phyloP scores from a whole-genome alignment of 2,113 vertebrate species.

The Leucopternis melanops region DNA sequence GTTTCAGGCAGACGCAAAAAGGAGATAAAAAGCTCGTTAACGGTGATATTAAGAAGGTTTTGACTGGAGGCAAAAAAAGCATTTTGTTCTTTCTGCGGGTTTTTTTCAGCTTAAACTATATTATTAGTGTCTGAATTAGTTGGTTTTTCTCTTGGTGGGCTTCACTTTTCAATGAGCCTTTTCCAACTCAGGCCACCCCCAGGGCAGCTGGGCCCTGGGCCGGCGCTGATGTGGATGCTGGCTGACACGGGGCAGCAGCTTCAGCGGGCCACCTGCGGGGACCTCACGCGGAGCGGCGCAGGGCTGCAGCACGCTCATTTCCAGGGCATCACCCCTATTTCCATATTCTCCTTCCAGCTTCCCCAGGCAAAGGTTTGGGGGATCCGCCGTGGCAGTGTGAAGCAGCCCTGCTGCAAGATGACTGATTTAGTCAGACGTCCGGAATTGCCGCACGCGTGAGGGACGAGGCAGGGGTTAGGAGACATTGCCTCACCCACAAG shows the following conservation, averaged over 20 bases:
- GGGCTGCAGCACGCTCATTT: fast-evolving
- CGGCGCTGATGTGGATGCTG: background rate
- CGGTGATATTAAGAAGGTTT: background rate
- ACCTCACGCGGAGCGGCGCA: fast-evolving
- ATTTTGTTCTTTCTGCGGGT: background rate
- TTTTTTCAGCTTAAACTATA: no score
- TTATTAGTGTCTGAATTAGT: no score
- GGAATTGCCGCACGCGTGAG: fast-evolving
- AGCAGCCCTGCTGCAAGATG: background rate
- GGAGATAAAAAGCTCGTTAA: background rate
- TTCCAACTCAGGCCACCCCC: background rate
- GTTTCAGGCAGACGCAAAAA: background rate
- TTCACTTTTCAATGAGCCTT: background rate
- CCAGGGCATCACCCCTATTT: background rate
- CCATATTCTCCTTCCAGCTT: background rate
- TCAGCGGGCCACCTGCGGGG: background rate
- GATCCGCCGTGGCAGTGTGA: fast-evolving
- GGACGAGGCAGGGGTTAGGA: background rate
- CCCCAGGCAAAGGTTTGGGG: background rate
- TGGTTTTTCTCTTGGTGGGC: background rate
- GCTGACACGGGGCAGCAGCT: background rate
- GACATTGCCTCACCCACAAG: background rate
- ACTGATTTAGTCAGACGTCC: no score
- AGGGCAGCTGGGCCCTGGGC: background rate
- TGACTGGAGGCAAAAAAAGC: conserved; percentile 28